phyloP scores from a whole-genome alignment of 2,888 invertebrate species.

The Parnassius mnemosyne region DNA sequence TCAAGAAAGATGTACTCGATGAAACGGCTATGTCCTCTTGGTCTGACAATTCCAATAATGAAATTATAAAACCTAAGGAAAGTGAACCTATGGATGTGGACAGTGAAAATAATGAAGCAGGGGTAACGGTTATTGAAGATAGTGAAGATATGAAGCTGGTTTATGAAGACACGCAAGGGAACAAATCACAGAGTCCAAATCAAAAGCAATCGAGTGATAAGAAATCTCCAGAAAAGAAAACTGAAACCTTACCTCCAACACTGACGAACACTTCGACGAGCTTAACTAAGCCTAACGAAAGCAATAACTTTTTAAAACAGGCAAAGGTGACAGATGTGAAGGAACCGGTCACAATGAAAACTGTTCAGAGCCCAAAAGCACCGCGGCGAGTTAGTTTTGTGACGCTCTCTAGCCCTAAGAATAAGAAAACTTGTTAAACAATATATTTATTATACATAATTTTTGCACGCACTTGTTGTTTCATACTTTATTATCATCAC shows the following conservation, averaged over 20 bases:
- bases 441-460: conserved; percentile 18
- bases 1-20: conserved; percentile 64
- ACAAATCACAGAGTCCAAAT: conserved; percentile 31
- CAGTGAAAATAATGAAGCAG: conserved; percentile 24
- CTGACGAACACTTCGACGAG: conserved; percentile 27
- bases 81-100: conserved; percentile 37
- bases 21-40: conserved; percentile 75
- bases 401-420: conserved; percentile 89
- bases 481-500: no score
- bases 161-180: conserved; percentile 69
- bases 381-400: conserved; percentile 86
- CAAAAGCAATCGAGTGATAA: conserved; percentile 20
- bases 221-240: conserved; percentile 29
- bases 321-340: conserved; percentile 64
- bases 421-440: conserved; percentile 70
- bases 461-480: neutral
- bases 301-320: conserved; percentile 50
- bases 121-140: conserved; percentile 50
- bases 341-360: conserved; percentile 41
- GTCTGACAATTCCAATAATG: conserved; percentile 72
- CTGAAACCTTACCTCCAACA: conserved; percentile 26
- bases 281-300: conserved; percentile 23
- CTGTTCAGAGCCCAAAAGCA: conserved; percentile 71
- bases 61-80: conserved; percentile 53
- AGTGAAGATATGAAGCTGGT: conserved; percentile 80